phyloP scores from a whole-genome alignment of 2,797 vertebrate genomes.

The Cynopterus sphinx region DNA sequence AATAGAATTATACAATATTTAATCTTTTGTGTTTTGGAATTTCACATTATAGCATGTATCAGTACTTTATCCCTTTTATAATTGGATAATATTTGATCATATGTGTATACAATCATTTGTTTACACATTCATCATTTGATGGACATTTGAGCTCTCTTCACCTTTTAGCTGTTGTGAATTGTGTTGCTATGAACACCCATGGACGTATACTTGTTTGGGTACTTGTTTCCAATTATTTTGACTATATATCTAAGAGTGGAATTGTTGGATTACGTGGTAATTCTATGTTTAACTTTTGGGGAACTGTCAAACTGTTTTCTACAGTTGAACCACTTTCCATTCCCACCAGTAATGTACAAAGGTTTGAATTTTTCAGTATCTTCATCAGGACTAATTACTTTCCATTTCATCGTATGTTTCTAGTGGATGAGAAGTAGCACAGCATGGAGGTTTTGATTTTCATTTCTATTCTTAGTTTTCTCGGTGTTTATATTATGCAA shows the following conservation, averaged over 20 bases:
- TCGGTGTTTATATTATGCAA: neutral
- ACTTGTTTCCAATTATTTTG: neutral
- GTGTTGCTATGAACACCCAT: neutral
- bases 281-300: neutral
- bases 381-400: neutral
- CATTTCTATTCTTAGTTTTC: neutral
- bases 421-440: neutral
- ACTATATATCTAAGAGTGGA: neutral
- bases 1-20: neutral
- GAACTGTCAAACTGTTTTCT: neutral
- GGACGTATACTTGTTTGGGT: neutral
- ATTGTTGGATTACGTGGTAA: neutral
- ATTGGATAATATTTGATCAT: neutral
- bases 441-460: neutral
- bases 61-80: neutral
- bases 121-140: neutral
- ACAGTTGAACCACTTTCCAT: neutral
- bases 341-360: neutral
- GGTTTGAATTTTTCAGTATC: neutral
- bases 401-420: neutral
- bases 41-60: neutral
- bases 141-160: neutral
- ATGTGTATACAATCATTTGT: neutral
- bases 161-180: neutral
- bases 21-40: neutral